Evolutionary conservation across 1,140 invertebrate genomes (phyloP).

Genomic region (Antheraea mylitta): DNA sequence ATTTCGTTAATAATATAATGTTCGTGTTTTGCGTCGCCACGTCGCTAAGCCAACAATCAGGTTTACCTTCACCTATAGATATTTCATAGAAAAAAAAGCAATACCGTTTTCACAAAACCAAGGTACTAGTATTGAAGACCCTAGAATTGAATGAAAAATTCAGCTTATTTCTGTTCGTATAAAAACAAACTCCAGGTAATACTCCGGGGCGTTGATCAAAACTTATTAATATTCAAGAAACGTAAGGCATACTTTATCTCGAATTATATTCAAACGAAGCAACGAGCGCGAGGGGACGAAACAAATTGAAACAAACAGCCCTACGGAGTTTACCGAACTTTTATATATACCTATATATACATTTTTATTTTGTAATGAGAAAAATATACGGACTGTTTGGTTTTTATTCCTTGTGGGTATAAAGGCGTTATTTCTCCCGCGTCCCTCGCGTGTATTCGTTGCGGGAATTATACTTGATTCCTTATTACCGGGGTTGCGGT

Average conservation of each 20-base stretch:
- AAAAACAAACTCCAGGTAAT: not conserved
- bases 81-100: no score
- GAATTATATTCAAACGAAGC: not conserved
- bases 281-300: slow-evolving; percentile 1
- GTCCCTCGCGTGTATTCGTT: no score
- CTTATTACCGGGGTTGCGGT: no score
- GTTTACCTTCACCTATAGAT: no score
- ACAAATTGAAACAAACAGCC: slow-evolving; percentile 3
- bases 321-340: not conserved
- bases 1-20: no score
- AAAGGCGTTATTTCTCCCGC: not conserved
- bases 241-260: not conserved
- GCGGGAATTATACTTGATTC: no score
- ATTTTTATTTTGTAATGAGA: not conserved
- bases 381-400: not conserved
- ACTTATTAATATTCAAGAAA: not conserved
- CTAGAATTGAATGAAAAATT: no score
- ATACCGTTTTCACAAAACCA: no score
- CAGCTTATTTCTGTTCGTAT: not conserved
- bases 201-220: not conserved
- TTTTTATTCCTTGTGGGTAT: not conserved
- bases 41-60: no score
- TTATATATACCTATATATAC: not conserved
- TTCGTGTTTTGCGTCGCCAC: no score
- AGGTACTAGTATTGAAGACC: no score